A percentile compares a stretch with the other conserved stretches of the same genome.
These are phyloP conservation scores for Lophura nycthemera DNA, from an alignment of 2,113 vertebrate genomes.

Conservation along the genomic window DNA sequence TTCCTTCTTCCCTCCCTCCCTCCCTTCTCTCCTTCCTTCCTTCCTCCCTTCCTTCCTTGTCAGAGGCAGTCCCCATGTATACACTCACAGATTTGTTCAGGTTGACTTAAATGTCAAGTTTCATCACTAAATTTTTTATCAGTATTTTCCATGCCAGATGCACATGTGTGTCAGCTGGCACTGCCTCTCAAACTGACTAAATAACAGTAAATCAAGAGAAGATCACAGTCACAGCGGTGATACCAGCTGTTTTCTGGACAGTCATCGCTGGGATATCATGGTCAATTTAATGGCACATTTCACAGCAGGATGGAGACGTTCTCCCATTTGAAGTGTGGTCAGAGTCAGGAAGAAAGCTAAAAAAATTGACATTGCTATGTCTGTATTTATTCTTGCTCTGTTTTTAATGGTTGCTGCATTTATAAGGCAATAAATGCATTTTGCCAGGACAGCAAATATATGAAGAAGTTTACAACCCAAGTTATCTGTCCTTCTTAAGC, in stretches of 20 bases:
- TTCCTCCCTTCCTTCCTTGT: background rate
- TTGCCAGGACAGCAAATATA: background rate
- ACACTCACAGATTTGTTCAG: background rate
- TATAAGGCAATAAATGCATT: background rate
- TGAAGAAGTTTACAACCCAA: background rate
- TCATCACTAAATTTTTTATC: background rate
- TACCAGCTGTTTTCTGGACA: background rate
- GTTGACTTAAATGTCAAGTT: background rate
- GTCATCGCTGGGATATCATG: background rate
- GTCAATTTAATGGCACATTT: background rate
- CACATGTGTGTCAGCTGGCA: background rate
- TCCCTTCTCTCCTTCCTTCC: too few relatives aligned
- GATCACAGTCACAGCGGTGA: background rate
- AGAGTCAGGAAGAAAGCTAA: background rate
- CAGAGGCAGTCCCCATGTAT: background rate
- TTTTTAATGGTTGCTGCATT: background rate
- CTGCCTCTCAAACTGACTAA: background rate
- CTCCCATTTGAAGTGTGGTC: background rate
- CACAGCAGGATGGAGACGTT: background rate
- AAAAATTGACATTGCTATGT: background rate
- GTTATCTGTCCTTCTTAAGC: background rate
- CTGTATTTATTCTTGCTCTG: background rate
- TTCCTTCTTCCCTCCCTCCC: background rate
- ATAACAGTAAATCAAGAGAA: background rate
- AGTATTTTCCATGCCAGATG: background rate